These are phyloP conservation scores for Xestobium rufovillosum DNA, from an alignment of 2,888 invertebrate species.

Conservation along the genomic window DNA sequence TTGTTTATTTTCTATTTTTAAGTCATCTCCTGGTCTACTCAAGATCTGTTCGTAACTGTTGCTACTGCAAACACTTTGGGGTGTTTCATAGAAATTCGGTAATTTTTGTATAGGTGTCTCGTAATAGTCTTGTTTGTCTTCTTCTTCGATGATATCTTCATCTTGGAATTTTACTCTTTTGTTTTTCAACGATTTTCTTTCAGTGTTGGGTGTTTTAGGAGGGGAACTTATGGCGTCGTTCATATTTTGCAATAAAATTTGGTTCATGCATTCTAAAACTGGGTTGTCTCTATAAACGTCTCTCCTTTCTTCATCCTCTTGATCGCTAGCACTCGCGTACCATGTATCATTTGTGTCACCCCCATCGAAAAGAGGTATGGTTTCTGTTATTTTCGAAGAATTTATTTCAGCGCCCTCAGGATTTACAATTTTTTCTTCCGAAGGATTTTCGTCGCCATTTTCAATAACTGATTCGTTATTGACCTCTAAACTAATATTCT, in stretches of 20 bases:
- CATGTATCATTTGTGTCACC: slow-evolving; percentile 56
- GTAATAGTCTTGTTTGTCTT: slow-evolving; percentile 31
- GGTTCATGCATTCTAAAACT: slow-evolving; percentile 79
- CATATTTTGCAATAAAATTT: slow-evolving; percentile 69
- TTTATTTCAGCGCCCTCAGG: slow-evolving; percentile 13
- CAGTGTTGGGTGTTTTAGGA: slow-evolving; percentile 40
- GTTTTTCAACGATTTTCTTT: slow-evolving; percentile 32
- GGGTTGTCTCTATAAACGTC: slow-evolving; percentile 74
- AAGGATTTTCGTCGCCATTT: not conserved
- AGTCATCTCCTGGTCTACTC: slow-evolving; percentile 42
- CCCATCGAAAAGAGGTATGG: slow-evolving; percentile 43
- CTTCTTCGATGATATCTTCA: too few species aligned
- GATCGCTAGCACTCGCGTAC: slow-evolving; percentile 74
- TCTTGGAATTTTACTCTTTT: slow-evolving; percentile 42
- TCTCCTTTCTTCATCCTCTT: slow-evolving; percentile 61
- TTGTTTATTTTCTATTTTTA: slow-evolving; percentile 22
- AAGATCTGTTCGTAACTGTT: slow-evolving; percentile 68
- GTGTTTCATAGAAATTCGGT: slow-evolving; percentile 55
- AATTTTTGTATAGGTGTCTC: slow-evolving; percentile 42
- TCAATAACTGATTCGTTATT: not conserved
- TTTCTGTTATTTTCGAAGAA: slow-evolving; percentile 40
- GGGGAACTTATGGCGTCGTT: slow-evolving; percentile 44
- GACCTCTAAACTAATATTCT: not conserved
- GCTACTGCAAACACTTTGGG: slow-evolving; percentile 65
- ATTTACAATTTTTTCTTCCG: slow-evolving; percentile 5